Evolutionary conservation across 2,888 invertebrate genomes (phyloP), one percentile per base, ranked within the genome.

Genomic region (Drosophila infuscata): DNA sequence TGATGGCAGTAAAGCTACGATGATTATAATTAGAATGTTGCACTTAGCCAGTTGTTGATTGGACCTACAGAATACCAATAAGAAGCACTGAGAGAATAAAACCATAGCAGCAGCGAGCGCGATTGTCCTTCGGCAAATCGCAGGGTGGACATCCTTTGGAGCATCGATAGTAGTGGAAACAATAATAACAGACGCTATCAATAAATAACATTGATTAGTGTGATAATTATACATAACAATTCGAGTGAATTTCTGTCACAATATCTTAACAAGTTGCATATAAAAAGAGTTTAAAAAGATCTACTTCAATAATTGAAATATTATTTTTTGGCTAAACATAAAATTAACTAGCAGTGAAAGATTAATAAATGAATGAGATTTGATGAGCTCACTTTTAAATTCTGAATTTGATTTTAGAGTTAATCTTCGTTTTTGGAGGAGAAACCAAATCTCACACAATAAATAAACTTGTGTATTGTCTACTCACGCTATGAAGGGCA

Each of bases 111-210:
- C 96, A 95, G 92, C 97, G 96, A 88, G 95, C 94, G 93, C 97
- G 97, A 65, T 96, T 95, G 93, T 98, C 98, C 92, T 96, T 96
- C 91, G 96, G 96, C 93, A 97, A 96, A 93, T 97, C 97, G 93
- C 97, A 97, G 33, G 97, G 96, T 81, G 97, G 95, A 74, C 96
- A 95, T 35, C 97, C 81, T 52, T 81, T 70, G 91, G 96, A 96
- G 82, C 96, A 96, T 78, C 97, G 96, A 92, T 98, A 98, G 94
- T 97, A 97, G 94, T 98, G 98, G 93, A 97, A 96, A 86, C 95
- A 95, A 63, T 96, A 93, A 41, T 85, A 85, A 59, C 85, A 82
- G 3, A 88, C 74, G 12, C 93, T 38, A 33, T 15, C n/a, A 20
- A 8, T 2, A 7, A n/a, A 15, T n/a, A 7, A n/a, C 7, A 32